Evolutionary conservation across 2,113 vertebrate species (phyloP).

Genomic region (Blennius ocellaris): DNA sequence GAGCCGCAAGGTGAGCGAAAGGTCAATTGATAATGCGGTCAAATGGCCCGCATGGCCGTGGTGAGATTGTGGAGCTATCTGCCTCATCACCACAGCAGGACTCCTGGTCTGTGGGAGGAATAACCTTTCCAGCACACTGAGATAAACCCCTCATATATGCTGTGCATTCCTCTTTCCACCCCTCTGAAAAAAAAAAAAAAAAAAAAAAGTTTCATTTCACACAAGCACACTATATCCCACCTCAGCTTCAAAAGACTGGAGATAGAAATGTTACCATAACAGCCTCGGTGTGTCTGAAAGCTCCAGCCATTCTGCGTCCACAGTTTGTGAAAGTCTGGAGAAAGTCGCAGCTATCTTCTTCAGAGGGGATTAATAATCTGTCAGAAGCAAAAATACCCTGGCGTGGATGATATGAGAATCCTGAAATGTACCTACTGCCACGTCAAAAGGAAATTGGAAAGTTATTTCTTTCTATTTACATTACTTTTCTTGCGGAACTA

Average conservation of each 20-base stretch:
- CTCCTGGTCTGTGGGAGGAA: constrained; percentile 22
- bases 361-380: constrained; percentile 47
- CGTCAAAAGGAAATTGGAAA: constrained; percentile 17
- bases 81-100: constrained; percentile 45
- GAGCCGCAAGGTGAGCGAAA: constrained; percentile 39
- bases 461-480: constrained; percentile 5
- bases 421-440: background rate
- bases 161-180: background rate
- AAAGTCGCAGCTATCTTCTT: constrained; percentile 33
- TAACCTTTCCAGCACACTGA: constrained; percentile 51
- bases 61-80: constrained; percentile 41
- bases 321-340: constrained; percentile 42
- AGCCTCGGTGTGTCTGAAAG: constrained; percentile 31
- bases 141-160: constrained; percentile 41
- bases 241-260: constrained; percentile 39
- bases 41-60: constrained; percentile 23
- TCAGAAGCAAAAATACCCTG: constrained; percentile 41
- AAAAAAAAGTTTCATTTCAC: constrained; percentile 46
- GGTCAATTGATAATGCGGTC: constrained; percentile 65
- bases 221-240: constrained; percentile 33
- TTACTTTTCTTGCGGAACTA: constrained; percentile 4
- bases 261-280: constrained; percentile 62
- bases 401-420: constrained; percentile 33
- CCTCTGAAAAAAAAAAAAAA: background rate
- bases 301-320: constrained; percentile 42